Evolutionary conservation across 37 sponge, comb jelly and placozoan species (phyloP).

Genomic region (Chondrilla cf. caribensis): DNA sequence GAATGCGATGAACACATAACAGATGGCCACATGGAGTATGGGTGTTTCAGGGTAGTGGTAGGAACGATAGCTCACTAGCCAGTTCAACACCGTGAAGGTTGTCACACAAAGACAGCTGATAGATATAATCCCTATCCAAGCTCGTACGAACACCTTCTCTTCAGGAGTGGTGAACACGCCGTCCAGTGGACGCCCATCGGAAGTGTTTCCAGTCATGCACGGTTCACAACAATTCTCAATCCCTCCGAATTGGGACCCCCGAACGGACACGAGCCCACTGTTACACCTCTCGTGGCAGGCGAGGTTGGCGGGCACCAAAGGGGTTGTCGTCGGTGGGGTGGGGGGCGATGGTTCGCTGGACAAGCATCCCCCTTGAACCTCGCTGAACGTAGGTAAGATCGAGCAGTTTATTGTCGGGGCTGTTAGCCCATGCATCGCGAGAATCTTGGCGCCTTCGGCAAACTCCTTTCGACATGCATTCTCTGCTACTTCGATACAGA

Average conservation of each 20-base stretch:
- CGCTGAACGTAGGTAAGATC: neutral
- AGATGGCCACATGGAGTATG: constrained; percentile 46
- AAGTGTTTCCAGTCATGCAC: constrained; percentile 11
- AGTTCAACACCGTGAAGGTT: constrained; percentile 24
- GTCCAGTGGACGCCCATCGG: too few relatives aligned
- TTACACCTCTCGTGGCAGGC: neutral
- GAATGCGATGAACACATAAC: constrained; percentile 25
- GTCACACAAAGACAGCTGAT: constrained; percentile 18
- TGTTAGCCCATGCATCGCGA: neutral
- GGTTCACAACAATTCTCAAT: constrained; percentile 44
- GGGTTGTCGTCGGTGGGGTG: neutral
- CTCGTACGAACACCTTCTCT: constrained; percentile 4
- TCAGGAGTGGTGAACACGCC: constrained; percentile 38
- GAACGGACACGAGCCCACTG: neutral
- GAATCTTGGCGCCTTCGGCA: neutral
- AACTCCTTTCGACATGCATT: neutral
- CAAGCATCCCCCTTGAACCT: neutral
- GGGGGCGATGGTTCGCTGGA: too few relatives aligned
- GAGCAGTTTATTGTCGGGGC: constrained; percentile 8
- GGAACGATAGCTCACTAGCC: constrained; percentile 27
- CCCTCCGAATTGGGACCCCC: constrained; percentile 30
- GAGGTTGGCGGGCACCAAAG: neutral
- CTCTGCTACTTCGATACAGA: constrained; percentile 41
- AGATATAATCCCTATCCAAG: constrained; percentile 24
- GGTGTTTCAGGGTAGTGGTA: constrained; percentile 31